Base-by-base conservation (phyloP, 2,888 invertebrate genomes). In the Parasteatoda lunata region DNA sequence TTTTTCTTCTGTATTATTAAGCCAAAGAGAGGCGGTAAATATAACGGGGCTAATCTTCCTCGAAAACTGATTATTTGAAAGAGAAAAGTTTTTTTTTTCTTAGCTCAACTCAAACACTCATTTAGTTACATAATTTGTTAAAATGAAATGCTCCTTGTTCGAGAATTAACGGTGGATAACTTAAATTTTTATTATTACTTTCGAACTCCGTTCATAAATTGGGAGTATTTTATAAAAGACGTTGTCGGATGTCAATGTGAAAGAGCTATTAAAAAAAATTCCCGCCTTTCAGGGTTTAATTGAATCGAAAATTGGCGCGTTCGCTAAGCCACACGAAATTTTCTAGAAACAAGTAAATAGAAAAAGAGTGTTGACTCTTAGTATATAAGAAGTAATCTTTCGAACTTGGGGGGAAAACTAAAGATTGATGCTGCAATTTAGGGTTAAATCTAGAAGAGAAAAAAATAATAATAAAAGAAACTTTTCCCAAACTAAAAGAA, bases 361-460 rank as follows among this genome's bases (percentile, higher is more conserved):
- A 65, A 49, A 65, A 64, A 59, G 49, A 65, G 7, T 65, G 15
- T 65, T 47, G 15, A 65, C 48, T 13, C 59, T n/a, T 64, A 65
- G 15, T 76, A 65, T 76, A 76, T 64, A 48, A 64, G 48, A 65
- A 76, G 64, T 65, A 76, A 76, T 76, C 76, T 76, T 65, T 65
- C 15, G 64, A 64, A 65, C 65, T 49, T 13, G 9, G 11, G 30
- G 64, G 66, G 69, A 66, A 70, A 64, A 71, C 78, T 80, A 80
- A 85, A 85, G 85, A 85, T 85, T 85, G 85, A 85, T 85, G 85
- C 68, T 70, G 85, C 85, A 85, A 85, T 85, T 85, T 85, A 85
- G 85, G 71, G 71, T 80, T 85, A 85, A 84, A 84, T 68, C 80
- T 76, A 76, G 65, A 68, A 75, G 65, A 71, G 51, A 77, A 77